Conservation (phyloP, 2,113 vertebrate species). For the Hylia prasina region DNA sequence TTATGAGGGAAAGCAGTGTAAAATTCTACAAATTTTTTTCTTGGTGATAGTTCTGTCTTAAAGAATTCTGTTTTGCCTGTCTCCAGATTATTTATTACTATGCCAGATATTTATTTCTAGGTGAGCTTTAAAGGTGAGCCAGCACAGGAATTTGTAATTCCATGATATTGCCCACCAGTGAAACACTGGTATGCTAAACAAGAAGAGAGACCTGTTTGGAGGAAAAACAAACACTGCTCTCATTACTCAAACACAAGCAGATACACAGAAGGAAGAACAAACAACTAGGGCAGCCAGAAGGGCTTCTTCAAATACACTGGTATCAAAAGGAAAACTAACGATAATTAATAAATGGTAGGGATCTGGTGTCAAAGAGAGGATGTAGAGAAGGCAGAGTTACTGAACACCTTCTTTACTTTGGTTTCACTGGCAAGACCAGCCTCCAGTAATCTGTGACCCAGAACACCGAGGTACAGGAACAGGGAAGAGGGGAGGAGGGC, state of each 20-base stretch:
- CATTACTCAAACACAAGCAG: not conserved
- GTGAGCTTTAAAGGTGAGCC: not conserved
- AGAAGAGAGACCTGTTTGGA: not conserved
- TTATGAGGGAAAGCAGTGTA: not conserved
- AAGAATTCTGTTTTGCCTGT: not conserved
- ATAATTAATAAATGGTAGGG: not conserved
- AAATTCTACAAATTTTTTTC: not conserved
- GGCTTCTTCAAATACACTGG: not conserved
- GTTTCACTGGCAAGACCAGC: not conserved
- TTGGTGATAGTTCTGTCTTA: not conserved
- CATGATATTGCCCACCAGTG: not conserved
- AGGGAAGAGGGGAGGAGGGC: not conserved
- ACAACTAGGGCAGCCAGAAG: not conserved
- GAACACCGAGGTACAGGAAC: accelerated
- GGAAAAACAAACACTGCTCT: not conserved
- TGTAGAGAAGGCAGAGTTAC: not conserved
- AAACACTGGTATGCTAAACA: not conserved
- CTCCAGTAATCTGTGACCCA: not conserved
- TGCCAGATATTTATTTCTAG: not conserved
- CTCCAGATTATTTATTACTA: not conserved
- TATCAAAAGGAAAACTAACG: not conserved
- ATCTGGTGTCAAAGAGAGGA: not conserved
- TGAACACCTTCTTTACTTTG: not conserved
- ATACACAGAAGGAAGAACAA: not conserved
- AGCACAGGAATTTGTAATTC: not conserved